Conservation (phyloP, 2,797 vertebrate genomes). For the Coracias cyanogaster region DNA sequence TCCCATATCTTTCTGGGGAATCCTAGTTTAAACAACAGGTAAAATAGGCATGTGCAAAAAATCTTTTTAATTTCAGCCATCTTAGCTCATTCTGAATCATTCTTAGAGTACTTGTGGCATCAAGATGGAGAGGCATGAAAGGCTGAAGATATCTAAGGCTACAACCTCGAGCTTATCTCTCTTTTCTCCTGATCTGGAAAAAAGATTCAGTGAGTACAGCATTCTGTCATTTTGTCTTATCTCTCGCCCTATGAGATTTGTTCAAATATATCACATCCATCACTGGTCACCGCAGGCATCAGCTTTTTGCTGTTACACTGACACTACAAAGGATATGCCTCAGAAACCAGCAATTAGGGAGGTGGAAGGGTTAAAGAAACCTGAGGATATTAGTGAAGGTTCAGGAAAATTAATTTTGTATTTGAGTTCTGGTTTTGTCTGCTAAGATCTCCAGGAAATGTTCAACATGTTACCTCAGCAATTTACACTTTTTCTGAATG, state of each 20-base stretch:
- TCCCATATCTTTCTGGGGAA: not conserved
- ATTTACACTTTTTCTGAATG: slow-evolving; percentile 2
- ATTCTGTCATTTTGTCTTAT: not conserved
- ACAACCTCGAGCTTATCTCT: not conserved
- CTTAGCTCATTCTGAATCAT: not conserved
- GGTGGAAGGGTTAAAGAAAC: not conserved
- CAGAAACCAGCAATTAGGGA: not conserved
- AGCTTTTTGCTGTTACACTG: not conserved
- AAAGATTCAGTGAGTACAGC: not conserved
- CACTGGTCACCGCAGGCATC: not conserved
- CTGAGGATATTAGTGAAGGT: not conserved
- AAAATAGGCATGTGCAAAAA: not conserved
- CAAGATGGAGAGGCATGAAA: not conserved
- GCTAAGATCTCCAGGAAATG: not conserved
- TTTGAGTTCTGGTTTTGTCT: slow-evolving; percentile 13
- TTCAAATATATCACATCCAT: not conserved
- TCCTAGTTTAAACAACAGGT: not conserved
- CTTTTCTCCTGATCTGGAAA: not conserved
- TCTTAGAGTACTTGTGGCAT: not conserved
- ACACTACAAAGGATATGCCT: not conserved
- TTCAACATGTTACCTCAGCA: not conserved
- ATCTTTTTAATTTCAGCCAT: not conserved
- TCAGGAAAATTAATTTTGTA: not conserved
- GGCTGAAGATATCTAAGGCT: not conserved
- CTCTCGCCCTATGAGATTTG: not conserved